Conservation (phyloP, 1,140 invertebrate species). For the Drosophila hydei region DNA sequence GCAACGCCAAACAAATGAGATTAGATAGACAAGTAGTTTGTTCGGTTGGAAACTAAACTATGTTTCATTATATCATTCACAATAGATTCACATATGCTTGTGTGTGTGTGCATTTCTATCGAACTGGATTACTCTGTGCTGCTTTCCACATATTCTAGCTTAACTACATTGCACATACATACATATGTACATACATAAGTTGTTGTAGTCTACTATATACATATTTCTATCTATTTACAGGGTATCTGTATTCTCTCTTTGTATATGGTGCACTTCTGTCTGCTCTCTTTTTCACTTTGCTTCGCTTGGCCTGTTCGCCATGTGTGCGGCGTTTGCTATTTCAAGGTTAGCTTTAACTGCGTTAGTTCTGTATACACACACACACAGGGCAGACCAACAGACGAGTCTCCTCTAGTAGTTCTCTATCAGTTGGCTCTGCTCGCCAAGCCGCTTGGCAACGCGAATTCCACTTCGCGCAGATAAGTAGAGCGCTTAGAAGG, state of each 20-base stretch:
- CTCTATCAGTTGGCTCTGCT: conserved; percentile 32
- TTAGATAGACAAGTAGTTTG: conserved; percentile 78
- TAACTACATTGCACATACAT: too few species aligned
- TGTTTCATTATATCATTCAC: conserved; percentile 24
- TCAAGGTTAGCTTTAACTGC: conserved; percentile 75
- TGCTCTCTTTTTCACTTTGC: conserved; percentile 25
- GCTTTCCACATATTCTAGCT: too few species aligned
- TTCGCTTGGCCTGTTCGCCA: conserved; percentile 42
- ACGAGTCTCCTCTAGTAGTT: conserved; percentile 24
- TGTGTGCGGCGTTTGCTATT: conserved; percentile 71
- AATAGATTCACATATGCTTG: conserved; percentile 36
- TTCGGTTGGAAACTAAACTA: conserved; percentile 68
- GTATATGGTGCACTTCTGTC: background rate
- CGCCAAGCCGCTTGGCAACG: conserved; percentile 36
- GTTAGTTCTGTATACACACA: conserved; percentile 59
- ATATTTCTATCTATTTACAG: background rate
- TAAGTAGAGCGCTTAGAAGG: conserved; percentile 3
- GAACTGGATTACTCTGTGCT: too few species aligned
- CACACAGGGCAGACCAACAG: conserved; percentile 6
- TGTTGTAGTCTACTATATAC: too few species aligned
- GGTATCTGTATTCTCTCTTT: conserved; percentile 5
- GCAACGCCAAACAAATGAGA: conserved; percentile 49
- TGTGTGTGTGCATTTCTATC: too few species aligned
- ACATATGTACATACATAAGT: background rate
- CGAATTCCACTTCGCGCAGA: conserved; percentile 25